Percentiles rank a stretch among this genome's conserved stretches.
Conservation (phyloP, 2,113 vertebrate genomes). For the Saguinus midas region DNA sequence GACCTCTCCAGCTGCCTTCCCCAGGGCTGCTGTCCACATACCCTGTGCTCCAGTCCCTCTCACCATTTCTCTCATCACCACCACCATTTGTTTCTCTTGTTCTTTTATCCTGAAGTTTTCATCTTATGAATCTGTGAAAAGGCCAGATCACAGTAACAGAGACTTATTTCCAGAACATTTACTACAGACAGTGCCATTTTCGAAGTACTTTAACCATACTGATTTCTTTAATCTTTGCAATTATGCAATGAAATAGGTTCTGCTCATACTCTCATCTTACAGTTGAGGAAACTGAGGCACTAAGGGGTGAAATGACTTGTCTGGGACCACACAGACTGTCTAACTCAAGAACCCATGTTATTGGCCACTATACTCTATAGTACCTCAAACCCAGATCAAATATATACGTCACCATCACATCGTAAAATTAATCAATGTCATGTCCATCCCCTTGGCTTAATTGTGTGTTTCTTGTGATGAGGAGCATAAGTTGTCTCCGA, state of each 20-base stretch:
- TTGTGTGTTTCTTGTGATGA: not conserved
- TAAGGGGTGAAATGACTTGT: not conserved
- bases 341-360: not conserved
- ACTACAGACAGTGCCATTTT: accelerated
- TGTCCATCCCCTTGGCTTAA: not conserved
- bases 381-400: not conserved
- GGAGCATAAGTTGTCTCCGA: not conserved
- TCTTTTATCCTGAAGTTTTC: not conserved
- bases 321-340: not conserved
- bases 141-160: not conserved
- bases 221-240: not conserved
- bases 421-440: not conserved
- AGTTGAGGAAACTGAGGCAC: not conserved
- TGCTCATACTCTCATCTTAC: not conserved
- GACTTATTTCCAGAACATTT: not conserved
- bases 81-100: not conserved
- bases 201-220: not conserved
- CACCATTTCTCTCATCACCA: not conserved
- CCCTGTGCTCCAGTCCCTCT: not conserved
- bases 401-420: too few relatives aligned
- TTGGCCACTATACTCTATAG: not conserved
- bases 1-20: not conserved
- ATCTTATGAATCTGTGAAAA: not conserved
- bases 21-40: not conserved
- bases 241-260: not conserved